Conservation (phyloP, 2,113 vertebrate species). For the Actenoides hombroni region DNA sequence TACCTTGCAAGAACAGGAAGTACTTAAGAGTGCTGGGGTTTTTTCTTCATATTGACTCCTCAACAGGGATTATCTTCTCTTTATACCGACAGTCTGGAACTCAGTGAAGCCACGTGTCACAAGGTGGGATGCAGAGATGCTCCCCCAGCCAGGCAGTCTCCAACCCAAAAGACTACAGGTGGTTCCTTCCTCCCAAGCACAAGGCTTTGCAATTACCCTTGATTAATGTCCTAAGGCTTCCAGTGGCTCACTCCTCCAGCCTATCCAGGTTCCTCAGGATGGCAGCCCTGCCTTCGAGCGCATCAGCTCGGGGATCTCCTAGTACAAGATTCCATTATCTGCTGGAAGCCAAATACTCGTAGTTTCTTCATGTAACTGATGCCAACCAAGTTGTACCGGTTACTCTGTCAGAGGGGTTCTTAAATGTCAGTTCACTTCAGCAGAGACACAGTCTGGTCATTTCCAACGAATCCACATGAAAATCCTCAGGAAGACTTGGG, state of each 20-base stretch:
- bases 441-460: background rate
- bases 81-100: background rate
- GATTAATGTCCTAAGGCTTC: background rate
- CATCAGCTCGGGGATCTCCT: accelerated
- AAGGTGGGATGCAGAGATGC: background rate
- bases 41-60: background rate
- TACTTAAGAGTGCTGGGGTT: background rate
- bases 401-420: background rate
- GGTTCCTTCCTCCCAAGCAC: background rate
- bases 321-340: background rate
- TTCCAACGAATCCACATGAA: background rate
- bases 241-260: background rate
- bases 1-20: background rate
- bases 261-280: background rate
- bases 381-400: background rate
- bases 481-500: background rate
- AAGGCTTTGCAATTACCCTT: background rate
- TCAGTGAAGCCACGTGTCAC: background rate
- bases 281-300: background rate
- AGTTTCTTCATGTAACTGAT: background rate
- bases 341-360: background rate
- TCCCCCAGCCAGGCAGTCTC: background rate
- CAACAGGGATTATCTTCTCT: background rate
- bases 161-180: background rate
- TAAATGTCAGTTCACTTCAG: background rate